Evolutionary conservation across 2,888 invertebrate genomes (phyloP), one percentile per base, ranked within the genome.

Genomic region (Chrysomela aeneicollis): DNA sequence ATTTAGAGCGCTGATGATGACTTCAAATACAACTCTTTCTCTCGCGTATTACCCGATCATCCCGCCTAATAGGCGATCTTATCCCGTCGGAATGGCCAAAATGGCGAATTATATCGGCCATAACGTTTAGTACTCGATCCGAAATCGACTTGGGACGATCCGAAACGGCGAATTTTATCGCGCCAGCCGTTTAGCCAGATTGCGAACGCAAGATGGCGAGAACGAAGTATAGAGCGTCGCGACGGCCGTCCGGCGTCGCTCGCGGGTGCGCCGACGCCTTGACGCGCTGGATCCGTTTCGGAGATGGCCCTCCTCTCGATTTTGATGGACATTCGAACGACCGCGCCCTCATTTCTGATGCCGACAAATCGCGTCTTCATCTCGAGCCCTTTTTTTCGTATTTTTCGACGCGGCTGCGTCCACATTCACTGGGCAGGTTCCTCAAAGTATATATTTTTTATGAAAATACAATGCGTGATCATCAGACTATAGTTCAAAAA

Each of bases 271-370:
- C 74, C 77, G 63, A 63, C 75, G 76, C 68, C 72, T n/a, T n/a
- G 69, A 6, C 0, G 73, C 78, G 76, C 12, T n/a, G 42, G 12
- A 78, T 81, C 81, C 79, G 80, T 81, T 81, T 78, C 80, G 76
- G 77, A 79, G 78, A 79, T 79, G 79, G 80, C 79, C 82, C 80
- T 81, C 82, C 81, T 81, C 83, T 82, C 82, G 79, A 83, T 82
- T 82, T 83, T 83, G 83, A 83, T 82, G 82, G 83, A 82, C 83
- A 82, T 79, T 73, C 77, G 76, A 80, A 81, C 81, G 82, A 81
- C 82, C 82, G 82, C 83, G 82, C 82, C 83, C 81, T 80, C 80
- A 73, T 80, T 79, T 77, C 78, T 76, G n/a, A n/a, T n/a, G 74
- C 74, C 76, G 77, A 78, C 79, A 81, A 81, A 81, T 81, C 79